These are phyloP conservation scores for Darevskia nairensis DNA, from an alignment of 2,797 vertebrate genomes.

Conservation along the genomic window DNA sequence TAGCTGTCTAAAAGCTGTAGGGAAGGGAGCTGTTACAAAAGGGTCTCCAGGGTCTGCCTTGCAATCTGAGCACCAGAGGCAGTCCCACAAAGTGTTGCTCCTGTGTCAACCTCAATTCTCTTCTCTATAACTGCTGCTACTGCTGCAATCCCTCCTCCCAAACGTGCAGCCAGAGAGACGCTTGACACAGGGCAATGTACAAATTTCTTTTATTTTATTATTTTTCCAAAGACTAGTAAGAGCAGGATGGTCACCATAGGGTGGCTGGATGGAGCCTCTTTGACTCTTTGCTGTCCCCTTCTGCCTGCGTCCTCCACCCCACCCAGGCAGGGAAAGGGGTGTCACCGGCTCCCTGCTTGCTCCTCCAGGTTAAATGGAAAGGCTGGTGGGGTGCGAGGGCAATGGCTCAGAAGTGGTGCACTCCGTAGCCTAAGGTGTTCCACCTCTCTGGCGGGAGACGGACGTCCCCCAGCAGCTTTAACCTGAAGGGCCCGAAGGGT, in stretches of 20 bases:
- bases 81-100: background rate
- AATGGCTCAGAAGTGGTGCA: background rate
- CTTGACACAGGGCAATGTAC: constrained; percentile 67
- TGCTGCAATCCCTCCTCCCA: background rate
- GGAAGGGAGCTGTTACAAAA: background rate
- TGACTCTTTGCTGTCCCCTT: constrained; percentile 14
- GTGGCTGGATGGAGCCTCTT: constrained; percentile 49
- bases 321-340: constrained; percentile 6
- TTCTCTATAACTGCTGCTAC: background rate
- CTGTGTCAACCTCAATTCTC: background rate
- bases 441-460: background rate
- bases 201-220: constrained; percentile 76
- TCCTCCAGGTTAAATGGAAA: background rate
- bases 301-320: constrained; percentile 23
- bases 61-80: background rate
- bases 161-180: constrained; percentile 15
- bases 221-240: constrained; percentile 70
- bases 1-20: background rate
- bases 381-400: background rate
- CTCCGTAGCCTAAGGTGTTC: background rate
- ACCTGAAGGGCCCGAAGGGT: background rate
- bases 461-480: background rate
- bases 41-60: background rate
- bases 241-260: constrained; percentile 77
- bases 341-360: background rate